Evolutionary conservation across 2,888 invertebrate genomes (phyloP).

Genomic region (Dicycla oo): DNA sequence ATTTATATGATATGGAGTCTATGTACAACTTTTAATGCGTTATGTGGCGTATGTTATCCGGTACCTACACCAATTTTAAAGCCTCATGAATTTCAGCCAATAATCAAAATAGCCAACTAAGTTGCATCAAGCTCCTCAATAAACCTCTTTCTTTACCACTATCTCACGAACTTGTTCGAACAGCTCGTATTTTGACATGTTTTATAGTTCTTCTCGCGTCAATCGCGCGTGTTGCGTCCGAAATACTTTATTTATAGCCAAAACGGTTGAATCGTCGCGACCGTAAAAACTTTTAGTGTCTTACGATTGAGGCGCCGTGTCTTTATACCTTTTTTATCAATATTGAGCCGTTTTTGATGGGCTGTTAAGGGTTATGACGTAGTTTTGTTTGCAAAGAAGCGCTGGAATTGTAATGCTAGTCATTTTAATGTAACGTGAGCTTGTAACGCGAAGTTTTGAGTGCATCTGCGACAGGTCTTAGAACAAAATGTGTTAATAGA

Average conservation of each 20-base stretch:
- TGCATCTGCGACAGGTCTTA: slow-evolving; percentile 14
- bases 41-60: no score
- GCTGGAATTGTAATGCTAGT: slow-evolving; percentile 46
- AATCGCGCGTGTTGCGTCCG: slow-evolving; percentile 58
- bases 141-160: slow-evolving; percentile 38
- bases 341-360: slow-evolving; percentile 63
- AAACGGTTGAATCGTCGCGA: slow-evolving; percentile 59
- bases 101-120: slow-evolving; percentile 11
- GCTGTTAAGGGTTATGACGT: slow-evolving; percentile 64
- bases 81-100: slow-evolving; percentile 12
- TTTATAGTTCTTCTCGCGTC: slow-evolving; percentile 59
- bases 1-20: not conserved
- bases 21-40: not conserved
- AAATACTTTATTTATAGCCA: slow-evolving; percentile 62
- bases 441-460: slow-evolving; percentile 43
- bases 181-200: slow-evolving; percentile 54
- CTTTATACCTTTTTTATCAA: slow-evolving; percentile 63
- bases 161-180: slow-evolving; percentile 45
- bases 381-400: slow-evolving; percentile 62
- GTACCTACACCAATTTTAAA: no score
- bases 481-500: slow-evolving; percentile 28
- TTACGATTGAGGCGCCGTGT: slow-evolving; percentile 65
- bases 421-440: slow-evolving; percentile 9
- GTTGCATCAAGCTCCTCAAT: slow-evolving; percentile 38
- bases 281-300: slow-evolving; percentile 64